A percentile compares a stretch with the other conserved stretches of the same genome.
phyloP scores from a whole-genome alignment of 2,113 vertebrate genomes.

The western clawed frog (Xenopus tropicalis) region UCB_Xtro_10.0 CM004450.2:118077001-118077500 shows the following conservation, averaged over 20 bases:
- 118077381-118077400: not conserved
- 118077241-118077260: not conserved
- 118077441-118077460: not conserved
- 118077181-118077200: not conserved
- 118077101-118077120: not conserved
- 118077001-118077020: too few relatives aligned
- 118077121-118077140: too few relatives aligned
- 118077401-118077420: not conserved
- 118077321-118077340: not conserved
- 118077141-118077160: not conserved
- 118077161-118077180: not conserved
- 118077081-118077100: not conserved
- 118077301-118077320: not conserved
- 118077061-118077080: not conserved
- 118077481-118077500: not conserved
- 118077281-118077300: not conserved
- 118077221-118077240: not conserved
- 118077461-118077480: not conserved
- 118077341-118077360: not conserved
- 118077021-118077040: not conserved
- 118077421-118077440: not conserved
- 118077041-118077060: not conserved
- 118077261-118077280: not conserved
- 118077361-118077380: not conserved
- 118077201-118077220: not conserved